These are phyloP conservation scores for Panonychus citri DNA, from an alignment of 1,140 invertebrate species.

Conservation along the genomic window DNA sequence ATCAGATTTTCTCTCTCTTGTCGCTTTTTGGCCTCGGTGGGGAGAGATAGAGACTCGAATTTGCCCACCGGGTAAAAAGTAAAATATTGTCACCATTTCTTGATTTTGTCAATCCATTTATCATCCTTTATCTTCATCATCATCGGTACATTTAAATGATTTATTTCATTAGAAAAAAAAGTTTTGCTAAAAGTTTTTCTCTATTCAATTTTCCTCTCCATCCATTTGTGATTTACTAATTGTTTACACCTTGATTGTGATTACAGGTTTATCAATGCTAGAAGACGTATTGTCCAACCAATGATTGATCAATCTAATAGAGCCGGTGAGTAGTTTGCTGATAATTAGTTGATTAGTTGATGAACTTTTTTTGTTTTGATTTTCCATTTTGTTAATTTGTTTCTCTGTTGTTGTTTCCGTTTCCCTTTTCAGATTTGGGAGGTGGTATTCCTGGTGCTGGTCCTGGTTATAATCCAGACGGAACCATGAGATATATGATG, in stretches of 20 bases:
- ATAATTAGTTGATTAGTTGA: too few species aligned
- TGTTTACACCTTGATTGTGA: too few species aligned
- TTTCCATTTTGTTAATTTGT: background rate
- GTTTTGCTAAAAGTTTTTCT: background rate
- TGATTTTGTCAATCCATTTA: background rate
- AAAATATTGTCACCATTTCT: background rate
- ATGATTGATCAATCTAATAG: slow-evolving; percentile 94
- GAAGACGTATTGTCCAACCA: slow-evolving; percentile 67
- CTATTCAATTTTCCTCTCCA: too few species aligned
- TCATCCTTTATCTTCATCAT: background rate
- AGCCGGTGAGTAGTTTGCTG: slow-evolving; percentile 10
- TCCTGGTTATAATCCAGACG: slow-evolving; percentile 77
- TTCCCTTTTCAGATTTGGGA: slow-evolving; percentile 6
- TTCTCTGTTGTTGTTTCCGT: background rate
- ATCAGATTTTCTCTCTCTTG: too few species aligned
- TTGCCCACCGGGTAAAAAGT: too few species aligned
- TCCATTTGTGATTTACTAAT: too few species aligned
- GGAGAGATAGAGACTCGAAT: too few species aligned
- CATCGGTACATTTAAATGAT: background rate
- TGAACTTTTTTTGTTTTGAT: background rate
- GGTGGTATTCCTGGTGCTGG: slow-evolving; percentile 34
- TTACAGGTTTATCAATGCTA: slow-evolving; percentile 76
- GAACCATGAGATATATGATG: slow-evolving; percentile 85
- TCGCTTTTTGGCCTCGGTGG: too few species aligned
- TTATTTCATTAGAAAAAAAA: background rate